These are phyloP conservation scores for Artibeus lituratus DNA, from an alignment of 2,797 vertebrate species.

Conservation along the genomic window DNA sequence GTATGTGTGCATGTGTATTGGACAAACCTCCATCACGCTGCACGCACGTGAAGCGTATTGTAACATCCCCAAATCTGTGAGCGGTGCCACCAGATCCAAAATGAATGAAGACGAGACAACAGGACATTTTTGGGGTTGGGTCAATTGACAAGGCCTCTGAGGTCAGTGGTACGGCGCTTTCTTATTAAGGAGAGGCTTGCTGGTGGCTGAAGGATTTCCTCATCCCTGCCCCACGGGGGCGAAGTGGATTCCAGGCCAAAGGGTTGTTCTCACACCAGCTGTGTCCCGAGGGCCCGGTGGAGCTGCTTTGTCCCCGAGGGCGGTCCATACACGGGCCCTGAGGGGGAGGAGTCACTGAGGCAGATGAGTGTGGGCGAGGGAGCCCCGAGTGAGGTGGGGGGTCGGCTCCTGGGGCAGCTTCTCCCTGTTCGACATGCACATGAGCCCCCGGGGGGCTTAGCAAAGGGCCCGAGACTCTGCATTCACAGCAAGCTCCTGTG, in stretches of 20 bases:
- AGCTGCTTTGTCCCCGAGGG: rapidly evolving
- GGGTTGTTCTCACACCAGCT: not conserved
- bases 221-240: not conserved
- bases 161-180: not conserved
- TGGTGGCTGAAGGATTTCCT: not conserved
- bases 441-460: not conserved
- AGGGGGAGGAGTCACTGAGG: no score
- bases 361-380: rapidly evolving
- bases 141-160: not conserved
- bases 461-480: not conserved
- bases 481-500: not conserved
- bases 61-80: not conserved
- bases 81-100: not conserved
- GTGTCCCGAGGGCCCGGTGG: rapidly evolving
- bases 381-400: rapidly evolving
- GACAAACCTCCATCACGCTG: not conserved
- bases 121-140: not conserved
- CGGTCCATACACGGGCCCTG: rapidly evolving
- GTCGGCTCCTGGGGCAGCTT: not conserved
- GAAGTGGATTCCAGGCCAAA: not conserved
- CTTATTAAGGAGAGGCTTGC: not conserved
- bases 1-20: no score
- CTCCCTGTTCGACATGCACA: rapidly evolving
- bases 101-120: no score
- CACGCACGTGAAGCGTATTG: not conserved